Base-by-base conservation (phyloP, 1,140 invertebrate genomes). In the Tetramorium alpestre region DNA sequence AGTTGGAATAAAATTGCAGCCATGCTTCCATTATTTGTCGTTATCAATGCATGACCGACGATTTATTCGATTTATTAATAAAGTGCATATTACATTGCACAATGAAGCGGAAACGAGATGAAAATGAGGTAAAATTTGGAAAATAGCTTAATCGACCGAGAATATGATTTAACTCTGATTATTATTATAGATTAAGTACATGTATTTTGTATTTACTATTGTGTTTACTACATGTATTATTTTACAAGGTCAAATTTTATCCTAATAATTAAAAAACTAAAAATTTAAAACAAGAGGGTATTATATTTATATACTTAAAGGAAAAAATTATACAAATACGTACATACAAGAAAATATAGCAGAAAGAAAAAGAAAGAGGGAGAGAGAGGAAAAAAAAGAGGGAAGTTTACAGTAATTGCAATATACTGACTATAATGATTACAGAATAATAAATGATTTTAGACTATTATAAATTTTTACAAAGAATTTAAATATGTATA, bases 61-160 rank as follows among this genome's bases (percentile, higher is more conserved):
- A 67, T 67, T 67, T 41, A 65, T 41, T 41, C 18, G 38, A 41
- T 65, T 65, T 67, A 67, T 67, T 67, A 67, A n/a, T 67, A 67
- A 10, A 44, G 64, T 13, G n/a, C 64, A 25, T 67, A 67, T 38
- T 67, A 67, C 8, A 67, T 22, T 67, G 64, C 38, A 67, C 64
- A 44, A 67, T 67, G 64, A 67, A 44, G 64, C 18, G 64, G 38
- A 67, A 67, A 44, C 38, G 33, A 5, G 33, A 41, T 41, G 64
- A 67, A 67, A 67, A 25, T 67, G 64, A 44, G 16, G 38, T 22
- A 44, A 67, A 67, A 67, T 44, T 44, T 22, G 38, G 10, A 67
- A 67, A 44, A 44, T 41, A 22, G 64, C 11, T 67, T 67, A 67
- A 67, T 67, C 64, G 64, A 67, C 38, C 38, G 38, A 22, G 64